Percentiles rank a stretch among this genome's conserved stretches.
These are phyloP conservation scores for Furcifer pardalis DNA, from an alignment of 2,797 vertebrate genomes.

Conservation along the genomic window DNA sequence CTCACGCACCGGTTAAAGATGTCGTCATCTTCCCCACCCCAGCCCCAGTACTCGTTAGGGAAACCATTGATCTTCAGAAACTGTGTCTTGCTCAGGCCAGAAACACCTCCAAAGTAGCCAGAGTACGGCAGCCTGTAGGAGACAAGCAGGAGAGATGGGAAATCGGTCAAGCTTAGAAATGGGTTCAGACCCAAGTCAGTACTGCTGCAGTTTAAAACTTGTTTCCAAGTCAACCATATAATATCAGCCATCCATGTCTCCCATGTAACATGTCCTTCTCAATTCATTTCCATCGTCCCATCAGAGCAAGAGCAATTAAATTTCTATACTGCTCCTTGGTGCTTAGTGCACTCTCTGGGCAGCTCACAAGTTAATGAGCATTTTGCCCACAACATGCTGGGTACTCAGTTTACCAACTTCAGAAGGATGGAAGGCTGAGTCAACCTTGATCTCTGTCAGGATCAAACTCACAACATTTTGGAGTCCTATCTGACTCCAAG, in stretches of 20 bases:
- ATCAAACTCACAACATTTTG: no score
- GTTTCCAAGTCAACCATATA: not conserved
- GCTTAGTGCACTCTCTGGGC: no score
- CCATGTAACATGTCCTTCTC: not conserved
- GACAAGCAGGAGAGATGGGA: conserved; percentile 14
- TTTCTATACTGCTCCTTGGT: no score
- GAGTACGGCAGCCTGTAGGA: conserved; percentile 90
- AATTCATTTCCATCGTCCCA: not conserved
- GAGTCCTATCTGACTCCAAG: not conserved
- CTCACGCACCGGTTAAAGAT: conserved; percentile 93
- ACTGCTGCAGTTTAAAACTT: not conserved
- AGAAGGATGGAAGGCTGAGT: no score
- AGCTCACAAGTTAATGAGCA: no score
- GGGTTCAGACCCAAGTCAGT: not conserved
- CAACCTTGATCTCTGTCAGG: no score
- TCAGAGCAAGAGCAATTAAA: no score
- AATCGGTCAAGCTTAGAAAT: not conserved
- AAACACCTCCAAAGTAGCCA: conserved; percentile 96
- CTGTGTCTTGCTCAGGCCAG: conserved; percentile 95
- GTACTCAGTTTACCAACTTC: no score
- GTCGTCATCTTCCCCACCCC: conserved; percentile 98
- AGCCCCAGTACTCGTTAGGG: conserved; percentile 98
- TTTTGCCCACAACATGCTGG: no score
- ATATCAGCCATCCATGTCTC: not conserved
- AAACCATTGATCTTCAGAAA: conserved; percentile 99